Conservation (phyloP, 2,113 vertebrate species). For the Macquaria australasica region DNA sequence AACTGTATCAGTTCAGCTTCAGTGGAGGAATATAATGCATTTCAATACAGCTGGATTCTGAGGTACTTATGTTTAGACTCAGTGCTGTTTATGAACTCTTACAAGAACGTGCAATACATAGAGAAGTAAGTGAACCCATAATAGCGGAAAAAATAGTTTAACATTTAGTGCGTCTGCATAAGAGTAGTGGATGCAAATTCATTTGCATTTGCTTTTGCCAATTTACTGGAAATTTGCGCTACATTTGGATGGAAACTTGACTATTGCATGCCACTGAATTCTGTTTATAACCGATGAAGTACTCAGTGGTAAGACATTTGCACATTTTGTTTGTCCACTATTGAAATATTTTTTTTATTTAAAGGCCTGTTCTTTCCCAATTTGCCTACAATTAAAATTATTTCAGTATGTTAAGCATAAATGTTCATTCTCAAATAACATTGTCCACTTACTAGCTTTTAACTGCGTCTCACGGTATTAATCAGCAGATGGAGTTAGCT, state of each 20-base stretch:
- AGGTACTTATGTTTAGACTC: slow-evolving; percentile 34
- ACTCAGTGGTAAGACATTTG: background rate
- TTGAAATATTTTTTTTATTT: background rate
- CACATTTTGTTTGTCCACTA: background rate
- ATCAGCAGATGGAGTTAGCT: background rate
- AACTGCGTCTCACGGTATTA: background rate
- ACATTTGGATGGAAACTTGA: background rate
- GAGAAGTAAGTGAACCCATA: slow-evolving; percentile 30
- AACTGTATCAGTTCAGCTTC: slow-evolving; percentile 48
- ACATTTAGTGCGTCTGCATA: background rate
- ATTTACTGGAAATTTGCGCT: background rate
- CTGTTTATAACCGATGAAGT: background rate
- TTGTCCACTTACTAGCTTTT: background rate
- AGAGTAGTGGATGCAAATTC: background rate
- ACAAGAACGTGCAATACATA: slow-evolving; percentile 24
- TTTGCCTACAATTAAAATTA: background rate
- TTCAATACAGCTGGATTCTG: slow-evolving; percentile 26
- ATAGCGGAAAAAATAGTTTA: slow-evolving; percentile 33
- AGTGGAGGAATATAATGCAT: slow-evolving; percentile 45
- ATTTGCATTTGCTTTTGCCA: background rate
- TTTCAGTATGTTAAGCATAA: background rate
- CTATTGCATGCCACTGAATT: background rate
- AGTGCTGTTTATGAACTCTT: background rate
- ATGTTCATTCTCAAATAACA: background rate
- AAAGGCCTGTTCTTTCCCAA: background rate